Conservation (phyloP, 2,797 vertebrate species). For the Nothura maculosa region DNA sequence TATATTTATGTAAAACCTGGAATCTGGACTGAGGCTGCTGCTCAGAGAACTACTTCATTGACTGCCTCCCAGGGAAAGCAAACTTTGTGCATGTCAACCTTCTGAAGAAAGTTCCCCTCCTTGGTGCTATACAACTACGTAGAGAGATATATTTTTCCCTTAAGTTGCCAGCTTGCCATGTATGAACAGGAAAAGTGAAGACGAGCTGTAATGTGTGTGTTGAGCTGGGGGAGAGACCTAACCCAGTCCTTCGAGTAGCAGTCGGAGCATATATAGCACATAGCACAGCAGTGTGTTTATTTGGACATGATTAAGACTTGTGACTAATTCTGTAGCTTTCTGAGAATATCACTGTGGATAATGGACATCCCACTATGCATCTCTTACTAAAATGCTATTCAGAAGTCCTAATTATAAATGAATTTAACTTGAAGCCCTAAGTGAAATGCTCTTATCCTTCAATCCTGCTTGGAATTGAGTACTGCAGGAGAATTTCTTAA, state of each 20-base stretch:
- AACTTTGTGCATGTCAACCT: background rate
- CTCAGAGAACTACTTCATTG: background rate
- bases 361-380: background rate
- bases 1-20: background rate
- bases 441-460: background rate
- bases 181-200: background rate
- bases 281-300: background rate
- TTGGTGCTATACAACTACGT: background rate
- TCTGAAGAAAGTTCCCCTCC: background rate
- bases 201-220: background rate
- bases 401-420: background rate
- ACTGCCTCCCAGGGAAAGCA: background rate
- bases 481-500: background rate
- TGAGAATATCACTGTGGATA: background rate
- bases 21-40: background rate
- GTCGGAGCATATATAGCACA: background rate
- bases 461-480: background rate
- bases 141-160: fast-evolving
- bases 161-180: background rate
- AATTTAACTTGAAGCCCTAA: background rate
- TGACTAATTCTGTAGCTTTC: background rate
- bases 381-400: background rate
- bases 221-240: background rate
- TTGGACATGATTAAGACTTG: background rate
- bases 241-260: background rate